phyloP scores from a whole-genome alignment of 2,888 invertebrate species.

The Papilio gigon region DNA sequence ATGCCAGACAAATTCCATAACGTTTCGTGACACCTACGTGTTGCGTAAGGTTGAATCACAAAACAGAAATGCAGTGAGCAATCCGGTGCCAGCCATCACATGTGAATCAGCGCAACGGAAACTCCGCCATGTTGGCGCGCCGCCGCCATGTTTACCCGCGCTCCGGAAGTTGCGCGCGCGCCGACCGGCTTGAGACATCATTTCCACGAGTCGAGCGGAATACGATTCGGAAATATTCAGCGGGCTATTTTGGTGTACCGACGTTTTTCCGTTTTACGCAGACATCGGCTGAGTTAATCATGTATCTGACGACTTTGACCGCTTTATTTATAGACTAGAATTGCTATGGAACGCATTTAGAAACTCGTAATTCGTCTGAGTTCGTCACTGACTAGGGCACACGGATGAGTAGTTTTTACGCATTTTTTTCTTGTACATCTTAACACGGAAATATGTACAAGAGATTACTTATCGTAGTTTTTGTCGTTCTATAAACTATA shows the following conservation, averaged over 20 bases:
- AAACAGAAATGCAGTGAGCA: conserved; percentile 78
- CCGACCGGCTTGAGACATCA: conserved; percentile 76
- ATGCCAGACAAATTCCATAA: conserved; percentile 64
- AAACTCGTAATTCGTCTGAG: conserved; percentile 64
- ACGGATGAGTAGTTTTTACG: conserved; percentile 26
- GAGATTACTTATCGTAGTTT: not conserved
- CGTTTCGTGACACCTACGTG: conserved; percentile 67
- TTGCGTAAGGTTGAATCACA: conserved; percentile 79
- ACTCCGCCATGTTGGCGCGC: conserved; percentile 79
- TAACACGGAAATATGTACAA: conserved; percentile 5
- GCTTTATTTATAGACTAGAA: conserved; percentile 71
- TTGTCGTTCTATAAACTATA: not conserved
- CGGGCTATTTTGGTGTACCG: conserved; percentile 70
- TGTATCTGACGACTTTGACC: conserved; percentile 69
- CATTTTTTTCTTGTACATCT: conserved; percentile 3
- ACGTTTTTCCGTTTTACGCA: conserved; percentile 79
- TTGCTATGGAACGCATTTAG: conserved; percentile 64
- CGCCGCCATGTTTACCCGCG: conserved; percentile 76
- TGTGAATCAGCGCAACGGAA: conserved; percentile 81
- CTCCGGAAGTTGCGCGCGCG: conserved; percentile 82
- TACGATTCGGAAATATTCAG: conserved; percentile 78
- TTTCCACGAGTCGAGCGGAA: conserved; percentile 73
- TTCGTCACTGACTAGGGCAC: conserved; percentile 49
- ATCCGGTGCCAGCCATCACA: conserved; percentile 70
- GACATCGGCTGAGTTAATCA: conserved; percentile 76